A percentile compares a stretch with the other conserved stretches of the same genome.
Evolutionary conservation across 2,888 invertebrate genomes (phyloP).

Genomic region (Pseudoips prasinana): DNA sequence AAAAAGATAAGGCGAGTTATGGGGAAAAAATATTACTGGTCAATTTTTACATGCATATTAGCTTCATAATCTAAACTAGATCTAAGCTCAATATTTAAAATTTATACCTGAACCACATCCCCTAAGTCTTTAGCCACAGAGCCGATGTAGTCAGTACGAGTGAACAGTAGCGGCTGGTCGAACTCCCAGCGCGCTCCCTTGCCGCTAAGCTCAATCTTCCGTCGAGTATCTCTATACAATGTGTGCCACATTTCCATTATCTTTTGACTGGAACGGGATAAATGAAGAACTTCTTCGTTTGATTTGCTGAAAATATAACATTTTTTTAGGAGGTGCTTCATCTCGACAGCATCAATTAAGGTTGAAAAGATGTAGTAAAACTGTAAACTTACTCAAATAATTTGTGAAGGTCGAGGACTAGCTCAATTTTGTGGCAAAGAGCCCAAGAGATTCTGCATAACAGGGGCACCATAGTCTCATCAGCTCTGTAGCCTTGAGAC

Average conservation of each 20-base stretch:
- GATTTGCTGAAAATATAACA: slow-evolving; percentile 58
- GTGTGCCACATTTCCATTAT: slow-evolving; percentile 89
- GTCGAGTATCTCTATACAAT: slow-evolving; percentile 88
- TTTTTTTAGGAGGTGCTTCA: too few relatives aligned
- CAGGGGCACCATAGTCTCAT: slow-evolving; percentile 92
- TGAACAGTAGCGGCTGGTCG: slow-evolving; percentile 90
- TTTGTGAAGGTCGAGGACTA: slow-evolving; percentile 85
- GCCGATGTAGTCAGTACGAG: slow-evolving; percentile 92
- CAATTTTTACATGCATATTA: too few relatives aligned
- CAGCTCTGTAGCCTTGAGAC: slow-evolving; percentile 90
- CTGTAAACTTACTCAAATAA: slow-evolving; percentile 87
- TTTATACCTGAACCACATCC: slow-evolving; percentile 87
- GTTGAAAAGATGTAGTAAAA: too few relatives aligned
- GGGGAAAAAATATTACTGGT: too few relatives aligned
- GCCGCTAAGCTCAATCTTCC: slow-evolving; percentile 92
- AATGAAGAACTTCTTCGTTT: slow-evolving; percentile 75
- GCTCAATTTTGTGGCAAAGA: slow-evolving; percentile 88
- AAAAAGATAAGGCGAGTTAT: too few relatives aligned
- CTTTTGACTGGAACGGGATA: slow-evolving; percentile 82
- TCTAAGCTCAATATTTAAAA: too few relatives aligned
- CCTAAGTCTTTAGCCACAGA: slow-evolving; percentile 90
- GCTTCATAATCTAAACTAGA: too few relatives aligned
- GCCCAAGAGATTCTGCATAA: slow-evolving; percentile 92
- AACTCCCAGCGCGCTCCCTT: slow-evolving; percentile 96
- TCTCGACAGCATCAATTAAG: too few relatives aligned